Evolutionary conservation across 2,113 vertebrate genomes (phyloP).

Genomic region (Tamias sibiricus): DNA sequence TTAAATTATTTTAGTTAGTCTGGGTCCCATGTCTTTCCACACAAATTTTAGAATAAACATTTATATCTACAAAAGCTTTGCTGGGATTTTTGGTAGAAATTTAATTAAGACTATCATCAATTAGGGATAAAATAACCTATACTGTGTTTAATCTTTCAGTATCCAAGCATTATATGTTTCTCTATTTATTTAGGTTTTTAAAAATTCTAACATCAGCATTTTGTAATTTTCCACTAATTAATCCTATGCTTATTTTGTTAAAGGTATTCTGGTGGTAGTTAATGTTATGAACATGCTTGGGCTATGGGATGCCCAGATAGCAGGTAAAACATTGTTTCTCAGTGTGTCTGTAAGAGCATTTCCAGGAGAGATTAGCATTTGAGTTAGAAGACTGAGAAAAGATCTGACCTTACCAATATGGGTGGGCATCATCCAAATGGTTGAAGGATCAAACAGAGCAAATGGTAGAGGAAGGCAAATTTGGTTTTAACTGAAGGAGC

Average conservation of each 20-base stretch:
- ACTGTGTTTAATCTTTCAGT: background rate
- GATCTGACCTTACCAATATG: background rate
- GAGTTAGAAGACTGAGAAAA: background rate
- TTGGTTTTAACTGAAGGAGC: too few relatives aligned
- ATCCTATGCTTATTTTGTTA: background rate
- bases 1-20: conserved; percentile 11
- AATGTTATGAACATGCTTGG: background rate
- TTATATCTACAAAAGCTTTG: background rate
- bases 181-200: background rate
- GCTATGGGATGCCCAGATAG: background rate
- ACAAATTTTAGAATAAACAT: background rate
- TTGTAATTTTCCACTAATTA: background rate
- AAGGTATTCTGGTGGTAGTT: background rate
- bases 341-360: background rate
- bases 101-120: background rate
- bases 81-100: conserved; percentile 9
- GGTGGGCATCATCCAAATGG: background rate
- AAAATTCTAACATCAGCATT: background rate
- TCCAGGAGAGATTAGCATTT: background rate
- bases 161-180: background rate
- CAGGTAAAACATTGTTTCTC: background rate
- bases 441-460: background rate
- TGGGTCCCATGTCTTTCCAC: background rate
- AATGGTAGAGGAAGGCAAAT: background rate
- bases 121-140: background rate